These are phyloP conservation scores for Euleptes europaea DNA, from an alignment of 2,113 vertebrate species.

Conservation along the genomic window DNA sequence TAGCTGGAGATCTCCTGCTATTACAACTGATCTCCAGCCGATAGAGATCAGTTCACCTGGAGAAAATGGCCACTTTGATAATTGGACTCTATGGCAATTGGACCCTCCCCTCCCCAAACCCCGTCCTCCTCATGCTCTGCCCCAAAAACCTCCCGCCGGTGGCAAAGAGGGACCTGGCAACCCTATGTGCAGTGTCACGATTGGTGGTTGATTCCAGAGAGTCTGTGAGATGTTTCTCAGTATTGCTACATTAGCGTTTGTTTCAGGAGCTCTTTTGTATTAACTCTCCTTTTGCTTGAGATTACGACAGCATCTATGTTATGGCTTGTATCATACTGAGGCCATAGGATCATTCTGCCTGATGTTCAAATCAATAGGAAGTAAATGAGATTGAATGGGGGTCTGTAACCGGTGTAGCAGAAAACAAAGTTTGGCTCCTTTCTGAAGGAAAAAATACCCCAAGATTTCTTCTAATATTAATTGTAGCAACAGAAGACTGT, in stretches of 20 bases:
- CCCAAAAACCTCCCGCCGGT: too few relatives aligned
- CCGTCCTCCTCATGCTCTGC: too few relatives aligned
- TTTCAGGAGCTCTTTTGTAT: background rate
- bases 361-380: background rate
- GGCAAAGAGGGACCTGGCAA: too few relatives aligned
- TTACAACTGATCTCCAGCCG: too few relatives aligned
- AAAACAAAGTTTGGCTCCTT: rapidly evolving
- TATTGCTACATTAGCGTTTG: background rate
- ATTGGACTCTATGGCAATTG: too few relatives aligned
- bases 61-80: too few relatives aligned
- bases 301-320: background rate
- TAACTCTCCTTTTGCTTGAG: background rate
- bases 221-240: background rate
- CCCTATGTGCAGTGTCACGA: too few relatives aligned
- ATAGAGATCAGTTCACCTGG: too few relatives aligned
- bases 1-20: too few relatives aligned
- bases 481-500: background rate
- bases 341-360: background rate
- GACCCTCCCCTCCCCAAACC: too few relatives aligned
- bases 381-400: background rate
- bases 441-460: background rate
- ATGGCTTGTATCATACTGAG: too few relatives aligned
- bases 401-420: rapidly evolving
- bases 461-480: conserved; percentile 1
- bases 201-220: background rate